Evolutionary conservation across 92 coral and sea anemone genomes (phyloP), one percentile per base, ranked within the genome.

Genomic region (Meandrina meandrites): DNA sequence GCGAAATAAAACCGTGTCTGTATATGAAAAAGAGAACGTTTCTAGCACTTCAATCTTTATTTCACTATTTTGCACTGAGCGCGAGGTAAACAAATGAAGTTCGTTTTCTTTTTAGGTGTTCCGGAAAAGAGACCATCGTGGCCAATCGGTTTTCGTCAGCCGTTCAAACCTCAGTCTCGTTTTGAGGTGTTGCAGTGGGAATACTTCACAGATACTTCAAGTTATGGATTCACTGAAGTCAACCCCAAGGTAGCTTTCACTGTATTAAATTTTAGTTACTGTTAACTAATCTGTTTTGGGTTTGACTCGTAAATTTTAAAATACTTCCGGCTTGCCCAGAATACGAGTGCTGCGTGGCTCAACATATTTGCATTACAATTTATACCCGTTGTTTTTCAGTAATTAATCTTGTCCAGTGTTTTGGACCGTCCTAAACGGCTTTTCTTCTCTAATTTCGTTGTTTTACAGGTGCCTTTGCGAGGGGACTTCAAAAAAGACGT

Each of bases 121-220:
- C 93, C 91, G 36, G 99, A 97, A 81, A 97, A 97, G 88, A 93
- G 91, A 75, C 94, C 99, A 17, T 88, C 94, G 18, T 97, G 99
- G 99, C 99, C 99, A 36, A 91, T 95, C 62, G 99, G 97, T 32
- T 97, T 93, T 76, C 96, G 86, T n/a, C 95, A 90, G 72, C 97
- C 98, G 18, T 97, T 95, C 87, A 88, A 80, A 69, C 99, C 99
- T 28, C 89, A 92, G 42, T 90, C 98, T 56, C 91, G 99, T 57
- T 97, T 97, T 89, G 99, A 96, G 62, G 99, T 97, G 73, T 90
- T 97, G 16, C 95, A 96, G 51, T 97, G 99, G 99, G 95, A 97
- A 40, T 97, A 97, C 81, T 97, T 97, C 90, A 97, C 98, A 40
- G 88, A 91, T 51, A 80, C 89, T 24, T 90, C 92, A 58, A 93